Base-by-base conservation (phyloP, 1,140 invertebrate species). In the Probaryconus sp. region DNA sequence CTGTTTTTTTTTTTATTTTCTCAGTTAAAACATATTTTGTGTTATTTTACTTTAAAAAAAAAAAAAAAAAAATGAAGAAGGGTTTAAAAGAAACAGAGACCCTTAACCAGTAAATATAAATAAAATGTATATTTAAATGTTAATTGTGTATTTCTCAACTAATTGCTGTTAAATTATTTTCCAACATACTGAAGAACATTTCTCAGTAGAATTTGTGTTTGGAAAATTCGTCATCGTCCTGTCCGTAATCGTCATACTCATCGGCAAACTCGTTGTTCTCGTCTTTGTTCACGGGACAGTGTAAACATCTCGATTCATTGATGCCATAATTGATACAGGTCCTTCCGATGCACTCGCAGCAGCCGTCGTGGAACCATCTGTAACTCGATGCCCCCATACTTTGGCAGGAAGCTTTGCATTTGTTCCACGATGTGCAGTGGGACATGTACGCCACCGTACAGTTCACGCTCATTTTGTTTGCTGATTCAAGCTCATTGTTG, bases 341-440 rank as follows among this genome's bases (percentile, higher is more conserved):
- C 35, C 92, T 90, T 2, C 95, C 95, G 47, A 97, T 91, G 83
- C 96, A 97, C 84, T 97, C 94, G 84, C 96, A 98, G 81, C 96
- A 97, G 0, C 95, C 95, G 84, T 97, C 94, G 82, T 97, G 95
- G 87, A 97, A 97, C 94, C 95, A 96, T 82, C 96, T 89, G 83
- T 91, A 94, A 83, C 91, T 90, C 2, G 88, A 85, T 5, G 91
- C 91, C 38, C 92, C 92, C 90, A 92, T 92, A 1, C 93, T 93
- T 50, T 90, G 89, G 81, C 95, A 96, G 7, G 91, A 91, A 1
- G 88, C 89, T 81, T 91, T 93, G 83, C 95, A 97, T 85, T 97
- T 97, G 77, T 92, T 91, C 87, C 92, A 92, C 2, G 95, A 94
- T 89, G 94, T 93, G 84, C 96, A 97, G 78, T 95, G 91, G 20